Percentiles rank a stretch among this genome's conserved stretches.
These are phyloP conservation scores for Watsonalla cultraria DNA, from an alignment of 2,888 invertebrate species.

Conservation along the genomic window DNA sequence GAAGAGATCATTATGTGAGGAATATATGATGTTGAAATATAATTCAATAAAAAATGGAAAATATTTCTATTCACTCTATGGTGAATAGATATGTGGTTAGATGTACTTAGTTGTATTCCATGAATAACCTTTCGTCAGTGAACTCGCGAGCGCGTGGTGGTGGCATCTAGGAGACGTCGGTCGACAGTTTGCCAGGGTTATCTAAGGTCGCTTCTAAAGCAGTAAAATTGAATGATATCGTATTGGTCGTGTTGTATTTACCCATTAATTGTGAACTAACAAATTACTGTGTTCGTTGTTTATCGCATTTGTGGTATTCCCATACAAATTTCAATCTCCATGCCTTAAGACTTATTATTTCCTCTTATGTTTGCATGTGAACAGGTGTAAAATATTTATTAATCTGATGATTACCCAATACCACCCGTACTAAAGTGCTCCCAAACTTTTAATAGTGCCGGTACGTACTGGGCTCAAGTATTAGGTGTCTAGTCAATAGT, in stretches of 20 bases:
- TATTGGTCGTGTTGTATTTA: conserved; percentile 67
- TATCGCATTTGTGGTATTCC: conserved; percentile 24
- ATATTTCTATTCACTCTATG: too few species aligned
- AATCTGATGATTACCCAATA: too few species aligned
- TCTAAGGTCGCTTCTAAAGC: conserved; percentile 72
- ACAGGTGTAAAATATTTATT: too few species aligned
- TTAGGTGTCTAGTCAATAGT: too few species aligned
- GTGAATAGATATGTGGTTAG: not conserved
- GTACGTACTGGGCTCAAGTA: too few species aligned
- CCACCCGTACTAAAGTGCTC: too few species aligned
- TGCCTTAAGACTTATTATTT: too few species aligned
- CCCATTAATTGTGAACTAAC: conserved; percentile 67
- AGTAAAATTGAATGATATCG: conserved; percentile 77
- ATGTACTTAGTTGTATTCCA: not conserved
- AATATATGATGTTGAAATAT: too few species aligned
- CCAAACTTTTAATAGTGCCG: too few species aligned
- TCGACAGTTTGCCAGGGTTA: conserved; percentile 68
- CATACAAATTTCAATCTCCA: not conserved
- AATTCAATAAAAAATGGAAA: not conserved
- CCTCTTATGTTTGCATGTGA: too few species aligned
- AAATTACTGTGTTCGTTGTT: conserved; percentile 56
- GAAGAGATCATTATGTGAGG: too few species aligned
- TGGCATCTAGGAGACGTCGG: conserved; percentile 62
- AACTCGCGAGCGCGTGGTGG: conserved; percentile 42
- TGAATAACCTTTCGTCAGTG: conserved; percentile 27